Percentiles rank a stretch among this genome's conserved stretches.
These are phyloP conservation scores for Steatornis caripensis DNA, from an alignment of 2,113 vertebrate species.

Conservation along the genomic window DNA sequence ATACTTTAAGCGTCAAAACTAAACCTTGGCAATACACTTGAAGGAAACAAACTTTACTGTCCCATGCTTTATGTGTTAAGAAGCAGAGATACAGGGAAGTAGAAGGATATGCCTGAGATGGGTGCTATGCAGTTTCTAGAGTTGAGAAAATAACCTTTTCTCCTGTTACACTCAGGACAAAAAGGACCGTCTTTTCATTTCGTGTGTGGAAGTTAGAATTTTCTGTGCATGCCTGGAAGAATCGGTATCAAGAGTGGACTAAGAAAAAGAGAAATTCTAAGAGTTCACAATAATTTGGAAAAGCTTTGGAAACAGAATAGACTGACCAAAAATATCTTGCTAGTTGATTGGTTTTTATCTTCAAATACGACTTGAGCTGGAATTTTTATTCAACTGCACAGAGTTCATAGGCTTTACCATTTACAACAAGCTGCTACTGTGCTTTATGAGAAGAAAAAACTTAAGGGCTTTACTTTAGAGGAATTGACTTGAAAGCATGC, in stretches of 20 bases:
- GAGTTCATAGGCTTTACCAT: background rate
- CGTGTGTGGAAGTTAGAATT: background rate
- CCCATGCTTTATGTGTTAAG: background rate
- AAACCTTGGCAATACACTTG: background rate
- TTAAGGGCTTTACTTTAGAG: background rate
- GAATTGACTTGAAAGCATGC: constrained; percentile 1
- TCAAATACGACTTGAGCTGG: background rate
- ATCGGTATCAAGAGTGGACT: background rate
- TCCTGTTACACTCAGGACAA: background rate
- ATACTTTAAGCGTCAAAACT: background rate
- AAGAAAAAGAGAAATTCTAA: background rate
- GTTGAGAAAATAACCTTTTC: background rate
- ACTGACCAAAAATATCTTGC: background rate
- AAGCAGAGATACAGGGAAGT: background rate
- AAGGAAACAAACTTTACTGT: background rate
- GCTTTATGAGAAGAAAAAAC: constrained; percentile 5
- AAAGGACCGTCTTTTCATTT: background rate
- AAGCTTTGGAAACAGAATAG: background rate
- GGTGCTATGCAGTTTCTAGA: background rate
- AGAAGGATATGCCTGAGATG: background rate
- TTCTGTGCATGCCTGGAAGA: background rate
- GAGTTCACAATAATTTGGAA: background rate
- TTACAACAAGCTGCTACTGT: constrained; percentile 5
- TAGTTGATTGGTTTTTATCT: background rate
- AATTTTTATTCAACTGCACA: background rate